Evolutionary conservation across 2,888 invertebrate species (phyloP).

Genomic region (Eupeodes latifasciatus): DNA sequence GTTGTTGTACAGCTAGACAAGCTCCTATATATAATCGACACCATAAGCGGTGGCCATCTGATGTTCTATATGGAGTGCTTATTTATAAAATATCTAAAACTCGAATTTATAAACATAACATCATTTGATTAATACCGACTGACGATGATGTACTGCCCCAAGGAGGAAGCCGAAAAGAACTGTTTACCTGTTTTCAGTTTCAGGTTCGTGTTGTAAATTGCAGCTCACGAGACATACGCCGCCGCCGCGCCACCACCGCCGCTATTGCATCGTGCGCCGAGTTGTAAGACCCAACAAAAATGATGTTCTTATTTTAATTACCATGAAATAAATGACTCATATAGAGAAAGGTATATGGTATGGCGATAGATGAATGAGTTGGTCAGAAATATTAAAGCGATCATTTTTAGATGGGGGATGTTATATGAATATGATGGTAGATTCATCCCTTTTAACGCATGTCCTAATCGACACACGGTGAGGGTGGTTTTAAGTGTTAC

Average conservation of each 20-base stretch:
- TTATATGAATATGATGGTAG: not conserved
- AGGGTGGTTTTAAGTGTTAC: conserved; percentile 68
- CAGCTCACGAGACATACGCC: conserved; percentile 25
- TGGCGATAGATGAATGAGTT: conserved; percentile 25
- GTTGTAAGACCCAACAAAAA: not conserved
- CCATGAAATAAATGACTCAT: conserved; percentile 74
- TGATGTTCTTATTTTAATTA: conserved; percentile 64
- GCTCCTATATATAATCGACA: not conserved
- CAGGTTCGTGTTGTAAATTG: conserved; percentile 39
- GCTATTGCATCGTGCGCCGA: no score
- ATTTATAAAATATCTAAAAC: conserved; percentile 23
- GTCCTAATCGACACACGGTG: conserved; percentile 19
- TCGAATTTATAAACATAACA: conserved; percentile 41
- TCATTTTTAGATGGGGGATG: not conserved
- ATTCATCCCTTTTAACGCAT: conserved; percentile 24
- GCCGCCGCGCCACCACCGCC: no score
- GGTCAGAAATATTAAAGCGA: conserved; percentile 21
- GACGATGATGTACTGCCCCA: conserved; percentile 67
- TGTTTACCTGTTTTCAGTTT: conserved; percentile 51
- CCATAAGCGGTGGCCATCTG: conserved; percentile 55
- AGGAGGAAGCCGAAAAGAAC: conserved; percentile 39
- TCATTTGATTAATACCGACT: conserved; percentile 66
- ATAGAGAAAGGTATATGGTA: not conserved
- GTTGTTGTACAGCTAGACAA: conserved; percentile 1
- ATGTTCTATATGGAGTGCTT: conserved; percentile 48